A percentile compares a stretch with the other conserved stretches of the same genome.
Conservation (phyloP, 2,888 invertebrate species). For the Drosophila conformis region DNA sequence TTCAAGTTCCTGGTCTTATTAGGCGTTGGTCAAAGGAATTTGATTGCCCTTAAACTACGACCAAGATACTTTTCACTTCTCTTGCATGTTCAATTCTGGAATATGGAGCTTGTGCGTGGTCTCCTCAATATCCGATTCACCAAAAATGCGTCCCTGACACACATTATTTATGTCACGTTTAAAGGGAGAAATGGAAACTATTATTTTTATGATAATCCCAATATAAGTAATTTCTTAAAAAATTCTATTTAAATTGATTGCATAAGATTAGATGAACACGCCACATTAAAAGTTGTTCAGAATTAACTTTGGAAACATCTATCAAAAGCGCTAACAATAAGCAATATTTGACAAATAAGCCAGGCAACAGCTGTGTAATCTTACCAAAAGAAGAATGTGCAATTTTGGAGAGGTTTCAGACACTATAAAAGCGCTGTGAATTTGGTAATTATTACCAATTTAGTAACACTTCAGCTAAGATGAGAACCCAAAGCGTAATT, state of each 20-base stretch:
- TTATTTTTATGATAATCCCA: neutral
- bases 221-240: neutral
- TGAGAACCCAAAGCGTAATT: neutral
- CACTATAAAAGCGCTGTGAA: slow-evolving; percentile 14
- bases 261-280: neutral
- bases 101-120: neutral
- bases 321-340: neutral
- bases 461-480: neutral
- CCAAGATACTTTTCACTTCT: neutral
- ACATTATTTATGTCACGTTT: neutral
- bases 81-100: neutral
- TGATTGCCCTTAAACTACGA: neutral
- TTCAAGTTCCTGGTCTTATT: neutral
- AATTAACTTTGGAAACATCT: neutral
- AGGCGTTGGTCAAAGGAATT: neutral
- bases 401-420: no score
- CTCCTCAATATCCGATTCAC: no score
- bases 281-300: neutral
- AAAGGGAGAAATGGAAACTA: neutral
- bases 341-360: slow-evolving; percentile 3
- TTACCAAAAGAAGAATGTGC: neutral
- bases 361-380: slow-evolving; percentile 22
- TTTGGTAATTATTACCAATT: slow-evolving; percentile 7
- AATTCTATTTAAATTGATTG: neutral
- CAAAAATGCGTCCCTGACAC: neutral